phyloP scores from a whole-genome alignment of 1,140 invertebrate species.

The Ostrea edulis region DNA sequence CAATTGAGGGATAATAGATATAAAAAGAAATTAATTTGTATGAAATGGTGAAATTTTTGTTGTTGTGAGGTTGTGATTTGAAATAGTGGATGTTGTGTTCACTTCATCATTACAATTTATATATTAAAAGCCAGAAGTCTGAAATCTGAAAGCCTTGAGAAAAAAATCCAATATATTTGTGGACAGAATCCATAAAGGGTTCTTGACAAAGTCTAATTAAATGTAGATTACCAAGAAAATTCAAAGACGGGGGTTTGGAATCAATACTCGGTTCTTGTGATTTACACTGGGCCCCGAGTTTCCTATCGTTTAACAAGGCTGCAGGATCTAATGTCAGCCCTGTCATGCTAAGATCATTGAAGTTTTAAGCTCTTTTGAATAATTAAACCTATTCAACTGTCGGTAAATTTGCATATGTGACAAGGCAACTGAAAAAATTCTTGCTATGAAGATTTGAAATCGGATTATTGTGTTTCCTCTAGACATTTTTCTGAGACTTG shows the following conservation, averaged over 20 bases:
- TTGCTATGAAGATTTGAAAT: slow-evolving; percentile 2
- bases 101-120: too few species aligned
- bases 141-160: not conserved
- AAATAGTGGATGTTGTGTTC: too few species aligned
- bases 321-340: not conserved
- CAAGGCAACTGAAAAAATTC: slow-evolving; percentile 1
- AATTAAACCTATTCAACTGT: slow-evolving; percentile 36
- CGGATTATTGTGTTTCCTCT: slow-evolving; percentile 21
- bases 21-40: too few species aligned
- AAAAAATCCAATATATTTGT: slow-evolving; percentile 33
- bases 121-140: too few species aligned
- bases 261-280: not conserved
- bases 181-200: slow-evolving; percentile 4
- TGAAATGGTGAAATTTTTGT: too few species aligned
- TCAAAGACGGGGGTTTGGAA: not conserved
- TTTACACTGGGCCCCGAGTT: not conserved
- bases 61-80: too few species aligned
- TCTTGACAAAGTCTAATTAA: slow-evolving; percentile 21
- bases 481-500: slow-evolving; percentile 7
- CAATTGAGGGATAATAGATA: too few species aligned
- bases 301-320: not conserved
- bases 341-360: not conserved
- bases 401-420: slow-evolving; percentile 19
- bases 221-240: slow-evolving; percentile 21
- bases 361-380: slow-evolving; percentile 35